Conservation (phyloP, 2,113 vertebrate species). For the Sialia sialis region DNA sequence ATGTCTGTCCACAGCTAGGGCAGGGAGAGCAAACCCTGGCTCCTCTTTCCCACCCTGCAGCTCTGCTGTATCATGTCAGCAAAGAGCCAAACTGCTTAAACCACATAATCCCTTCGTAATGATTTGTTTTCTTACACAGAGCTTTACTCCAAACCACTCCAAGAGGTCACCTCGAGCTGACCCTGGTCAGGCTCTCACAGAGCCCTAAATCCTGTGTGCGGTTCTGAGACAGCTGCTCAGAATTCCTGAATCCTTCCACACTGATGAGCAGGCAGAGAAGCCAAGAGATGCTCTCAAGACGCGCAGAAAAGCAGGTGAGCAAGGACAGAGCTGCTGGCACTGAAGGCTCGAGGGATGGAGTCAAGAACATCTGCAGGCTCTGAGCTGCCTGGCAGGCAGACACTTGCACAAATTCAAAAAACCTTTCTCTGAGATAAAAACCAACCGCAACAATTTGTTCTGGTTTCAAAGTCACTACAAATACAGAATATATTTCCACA, state of each 20-base stretch:
- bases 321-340: not conserved
- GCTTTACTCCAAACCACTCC: not conserved
- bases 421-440: not conserved
- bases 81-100: not conserved
- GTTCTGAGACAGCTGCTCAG: not conserved
- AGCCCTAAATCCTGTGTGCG: not conserved
- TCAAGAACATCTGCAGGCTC: not conserved
- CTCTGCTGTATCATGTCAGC: fast-evolving
- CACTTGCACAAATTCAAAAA: not conserved
- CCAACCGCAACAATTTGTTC: not conserved
- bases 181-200: not conserved
- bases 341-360: not conserved
- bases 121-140: not conserved
- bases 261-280: not conserved
- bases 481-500: not conserved
- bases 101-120: not conserved
- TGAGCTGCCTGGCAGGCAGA: not conserved
- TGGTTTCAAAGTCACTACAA: not conserved
- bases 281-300: not conserved
- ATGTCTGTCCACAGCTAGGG: not conserved
- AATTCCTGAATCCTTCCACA: not conserved
- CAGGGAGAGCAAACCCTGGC: not conserved
- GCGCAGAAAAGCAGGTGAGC: not conserved
- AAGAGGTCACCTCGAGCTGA: not conserved
- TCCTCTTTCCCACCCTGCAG: not conserved